A percentile compares a stretch with the other conserved stretches of the same genome.
Conservation (phyloP, 2,888 invertebrate genomes). For the Morpho helenor region DNA sequence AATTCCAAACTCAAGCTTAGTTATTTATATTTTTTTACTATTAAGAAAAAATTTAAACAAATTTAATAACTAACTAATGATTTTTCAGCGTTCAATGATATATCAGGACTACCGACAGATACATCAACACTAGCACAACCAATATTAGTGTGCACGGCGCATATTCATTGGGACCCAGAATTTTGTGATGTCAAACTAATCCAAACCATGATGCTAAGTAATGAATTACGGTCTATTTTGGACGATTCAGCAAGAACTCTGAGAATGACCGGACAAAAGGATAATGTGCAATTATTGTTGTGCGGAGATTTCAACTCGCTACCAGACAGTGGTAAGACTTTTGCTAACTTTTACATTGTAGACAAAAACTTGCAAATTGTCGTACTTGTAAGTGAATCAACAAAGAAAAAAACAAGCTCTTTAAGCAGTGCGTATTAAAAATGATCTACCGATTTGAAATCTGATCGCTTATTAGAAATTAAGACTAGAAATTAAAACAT, state of each 20-base stretch:
- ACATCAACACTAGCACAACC: conserved; percentile 89
- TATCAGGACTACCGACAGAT: conserved; percentile 84
- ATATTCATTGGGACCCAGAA: conserved; percentile 99
- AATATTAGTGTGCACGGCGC: conserved; percentile 97
- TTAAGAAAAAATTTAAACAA: background rate
- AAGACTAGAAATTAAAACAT: too few species aligned
- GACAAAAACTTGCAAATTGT: background rate
- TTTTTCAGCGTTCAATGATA: background rate
- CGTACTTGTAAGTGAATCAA: too few species aligned
- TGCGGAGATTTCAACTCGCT: conserved; percentile 99
- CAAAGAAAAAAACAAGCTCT: too few species aligned
- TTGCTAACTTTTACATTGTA: background rate
- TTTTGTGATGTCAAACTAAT: conserved; percentile 99
- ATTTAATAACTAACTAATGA: background rate
- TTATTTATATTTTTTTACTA: background rate
- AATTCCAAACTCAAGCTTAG: too few species aligned
- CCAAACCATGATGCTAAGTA: conserved; percentile 99
- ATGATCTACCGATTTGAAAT: too few species aligned
- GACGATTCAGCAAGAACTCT: conserved; percentile 92
- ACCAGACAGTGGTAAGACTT: conserved; percentile 91
- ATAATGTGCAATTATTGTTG: conserved; percentile 93
- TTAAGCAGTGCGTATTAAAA: too few species aligned
- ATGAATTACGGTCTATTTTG: conserved; percentile 92
- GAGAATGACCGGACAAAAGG: conserved; percentile 84
- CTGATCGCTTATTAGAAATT: too few species aligned